phyloP scores from a whole-genome alignment of 1,140 invertebrate genomes.

The Forficula auricularia region DNA sequence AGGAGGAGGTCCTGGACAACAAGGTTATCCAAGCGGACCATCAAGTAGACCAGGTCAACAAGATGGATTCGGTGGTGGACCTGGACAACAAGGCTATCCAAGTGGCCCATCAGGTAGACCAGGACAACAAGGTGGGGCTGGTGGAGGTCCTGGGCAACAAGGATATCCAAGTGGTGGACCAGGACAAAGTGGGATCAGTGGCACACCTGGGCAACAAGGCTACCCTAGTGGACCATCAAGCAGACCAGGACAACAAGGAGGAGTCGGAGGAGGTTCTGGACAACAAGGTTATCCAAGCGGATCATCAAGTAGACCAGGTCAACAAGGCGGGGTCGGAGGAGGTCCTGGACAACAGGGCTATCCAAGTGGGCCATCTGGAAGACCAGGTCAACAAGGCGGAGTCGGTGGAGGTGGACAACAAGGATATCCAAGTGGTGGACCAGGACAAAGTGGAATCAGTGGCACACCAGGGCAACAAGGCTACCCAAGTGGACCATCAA shows the following conservation, averaged over 20 bases:
- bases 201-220: background rate
- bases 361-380: constrained; percentile 13
- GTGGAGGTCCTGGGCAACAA: constrained; percentile 1
- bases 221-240: background rate
- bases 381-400: constrained; percentile 18
- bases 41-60: background rate
- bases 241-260: constrained; percentile 13
- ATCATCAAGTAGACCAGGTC: constrained; percentile 8
- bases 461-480: constrained; percentile 4
- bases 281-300: no score
- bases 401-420: constrained; percentile 16
- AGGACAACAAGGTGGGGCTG: background rate
- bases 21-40: background rate
- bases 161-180: no score
- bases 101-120: constrained; percentile 7
- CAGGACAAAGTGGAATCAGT: constrained; percentile 1
- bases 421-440: constrained; percentile 9
- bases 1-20: constrained; percentile 1
- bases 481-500: constrained; percentile 13
- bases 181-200: no score
- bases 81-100: constrained; percentile 6
- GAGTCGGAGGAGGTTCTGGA: background rate
- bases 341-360: constrained; percentile 15
- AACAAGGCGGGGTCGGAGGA: constrained; percentile 16
- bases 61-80: background rate